These are phyloP conservation scores for Pleuronectes platessa DNA, from an alignment of 2,113 vertebrate species.

Conservation along the genomic window DNA sequence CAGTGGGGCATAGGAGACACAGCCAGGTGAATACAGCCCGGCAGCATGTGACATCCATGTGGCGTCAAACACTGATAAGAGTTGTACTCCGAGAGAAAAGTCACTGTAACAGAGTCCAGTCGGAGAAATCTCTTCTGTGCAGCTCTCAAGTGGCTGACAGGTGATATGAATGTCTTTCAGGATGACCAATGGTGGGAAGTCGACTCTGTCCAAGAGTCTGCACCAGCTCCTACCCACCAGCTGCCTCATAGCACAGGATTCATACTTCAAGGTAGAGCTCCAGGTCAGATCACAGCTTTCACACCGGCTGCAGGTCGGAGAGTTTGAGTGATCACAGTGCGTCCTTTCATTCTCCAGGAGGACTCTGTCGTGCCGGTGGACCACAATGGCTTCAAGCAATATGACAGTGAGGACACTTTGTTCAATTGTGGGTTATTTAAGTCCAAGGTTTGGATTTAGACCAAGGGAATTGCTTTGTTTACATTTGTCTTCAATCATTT, in stretches of 20 bases:
- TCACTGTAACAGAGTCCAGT: neutral
- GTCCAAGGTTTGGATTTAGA: neutral
- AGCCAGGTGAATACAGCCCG: neutral
- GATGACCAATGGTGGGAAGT: conserved; percentile 95
- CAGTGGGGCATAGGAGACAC: neutral
- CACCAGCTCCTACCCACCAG: conserved; percentile 87
- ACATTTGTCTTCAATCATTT: neutral
- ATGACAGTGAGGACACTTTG: conserved; percentile 87
- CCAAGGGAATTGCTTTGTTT: neutral
- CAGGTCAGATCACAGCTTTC: neutral
- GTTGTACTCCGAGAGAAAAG: neutral
- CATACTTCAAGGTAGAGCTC: conserved; percentile 90
- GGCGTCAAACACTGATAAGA: conserved; percentile 33
- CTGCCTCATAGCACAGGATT: conserved; percentile 89
- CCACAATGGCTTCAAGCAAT: conserved; percentile 90
- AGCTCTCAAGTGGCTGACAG: neutral
- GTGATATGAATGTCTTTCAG: conserved; percentile 65
- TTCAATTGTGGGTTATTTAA: conserved; percentile 8
- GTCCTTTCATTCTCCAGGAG: conserved; percentile 76
- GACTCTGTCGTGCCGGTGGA: conserved; percentile 87
- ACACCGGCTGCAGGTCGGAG: neutral
- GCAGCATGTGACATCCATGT: conserved; percentile 42
- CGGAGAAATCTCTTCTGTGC: too few relatives aligned
- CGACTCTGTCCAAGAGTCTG: conserved; percentile 87
- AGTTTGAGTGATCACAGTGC: conserved; percentile 1